Base-by-base conservation (phyloP, 1,140 invertebrate species). In the Helicoverpa armigera region DNA sequence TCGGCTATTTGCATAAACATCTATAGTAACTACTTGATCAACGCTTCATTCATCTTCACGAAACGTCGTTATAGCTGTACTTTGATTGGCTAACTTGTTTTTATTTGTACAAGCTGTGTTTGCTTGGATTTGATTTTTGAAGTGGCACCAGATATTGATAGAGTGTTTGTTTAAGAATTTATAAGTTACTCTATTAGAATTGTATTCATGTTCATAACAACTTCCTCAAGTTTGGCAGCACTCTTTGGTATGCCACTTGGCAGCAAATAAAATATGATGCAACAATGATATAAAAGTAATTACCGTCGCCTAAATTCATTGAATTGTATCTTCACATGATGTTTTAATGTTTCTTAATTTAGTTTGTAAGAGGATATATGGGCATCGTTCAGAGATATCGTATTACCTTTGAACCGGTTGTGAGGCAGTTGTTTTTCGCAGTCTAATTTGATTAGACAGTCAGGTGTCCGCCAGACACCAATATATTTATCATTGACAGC, bases 1-100 rank as follows among this genome's bases (percentile, higher is more conserved):
- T 12, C 48, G 31, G 74, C 70, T 81, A 83, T 85, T 85, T 85
- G 83, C 83, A 85, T 85, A 85, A 79, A 82, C 80, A 77, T 67
- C 58, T 63, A 69, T 74, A 75, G 79, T 81, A 79, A 77, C 80
- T 51, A 51, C 18, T 70, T 73, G 75, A 63, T 76, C 58, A 53
- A 48, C 63, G 77, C 51, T 85, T 80, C 83, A 85, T 84, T 80
- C 78, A 82, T 74, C 65, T 77, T 51, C 31, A 79, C 56, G 23
- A 74, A 82, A 78, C 54, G 81, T 80, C 35, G 29, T 82, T 67
- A 73, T 78, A 67, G 43, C 72, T 50, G 60, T 65, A 65, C 60
- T 63, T 65, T 77, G 60, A 77, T 77, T 77, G 29, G 56, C 73
- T 51, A 18, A 63, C 69, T 72, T 51, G 58, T 48, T 76, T 29